Conservation (phyloP, 2,888 invertebrate genomes). For the Rotaria socialis region DNA sequence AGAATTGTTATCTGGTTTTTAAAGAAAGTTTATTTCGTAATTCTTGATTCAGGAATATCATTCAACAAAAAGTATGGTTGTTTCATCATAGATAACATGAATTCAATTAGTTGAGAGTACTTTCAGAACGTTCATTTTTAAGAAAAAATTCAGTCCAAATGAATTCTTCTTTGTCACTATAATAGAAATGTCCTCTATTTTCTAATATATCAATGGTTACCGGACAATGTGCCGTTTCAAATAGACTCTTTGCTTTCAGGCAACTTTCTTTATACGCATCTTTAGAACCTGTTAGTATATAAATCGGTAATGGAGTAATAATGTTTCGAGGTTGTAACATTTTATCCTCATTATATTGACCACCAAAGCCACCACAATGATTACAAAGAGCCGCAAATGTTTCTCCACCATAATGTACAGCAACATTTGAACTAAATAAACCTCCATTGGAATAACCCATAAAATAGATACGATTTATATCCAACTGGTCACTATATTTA, state of each 20-base stretch:
- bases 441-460: constrained; percentile 4
- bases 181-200: background rate
- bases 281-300: background rate
- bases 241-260: background rate
- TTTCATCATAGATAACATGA: no score
- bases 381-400: constrained; percentile 8
- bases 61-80: no score
- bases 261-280: background rate
- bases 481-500: background rate
- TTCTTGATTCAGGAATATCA: no score
- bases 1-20: no score
- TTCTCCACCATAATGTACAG: background rate
- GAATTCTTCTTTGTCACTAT: background rate
- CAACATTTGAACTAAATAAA: background rate
- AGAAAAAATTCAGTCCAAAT: constrained; percentile 1
- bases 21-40: no score
- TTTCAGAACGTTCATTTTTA: background rate
- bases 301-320: background rate
- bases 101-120: no score
- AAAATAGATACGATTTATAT: background rate
- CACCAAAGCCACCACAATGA: constrained; percentile 11
- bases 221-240: background rate
- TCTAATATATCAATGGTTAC: background rate
- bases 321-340: background rate
- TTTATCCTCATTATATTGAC: background rate